Evolutionary conservation across 2,888 invertebrate species (phyloP), one percentile per base, ranked within the genome.

Genomic region (Lasioglossum lativentre): DNA sequence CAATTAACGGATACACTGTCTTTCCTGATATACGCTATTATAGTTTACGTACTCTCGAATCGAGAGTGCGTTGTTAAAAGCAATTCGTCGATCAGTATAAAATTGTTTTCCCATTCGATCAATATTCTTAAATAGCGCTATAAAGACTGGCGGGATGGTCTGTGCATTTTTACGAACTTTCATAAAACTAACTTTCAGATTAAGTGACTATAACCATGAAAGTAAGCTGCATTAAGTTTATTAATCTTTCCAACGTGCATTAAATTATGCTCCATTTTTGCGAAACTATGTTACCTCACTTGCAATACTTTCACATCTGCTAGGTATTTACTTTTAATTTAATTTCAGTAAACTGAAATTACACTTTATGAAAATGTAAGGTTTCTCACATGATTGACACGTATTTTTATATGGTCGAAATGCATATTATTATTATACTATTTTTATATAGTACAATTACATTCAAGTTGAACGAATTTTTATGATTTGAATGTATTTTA

Each of bases 1-100:
- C 80, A 80, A 80, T 80, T 80, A 66, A 76, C 45, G 45, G 75
- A 59, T 63, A 59, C 47, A 16, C 52, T 70, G 74, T n/a, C 38
- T 47, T 75, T 59, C 23, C 16, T 59, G 66, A 63, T 82, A 47
- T 63, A 47, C n/a, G 70, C 14, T 34, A 70, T 59, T 70, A 82
- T 72, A 45, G 82, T 59, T 80, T 59, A 47, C 45, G 2, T 38
- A 70, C 27, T 71, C 71, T 70, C 47, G n/a, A 40, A 30, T 40
- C 10, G 70, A 70, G n/a, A 34, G 30, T 34, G 19, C 66, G 66
- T 70, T 40, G n/a, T 40, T 40, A n/a, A 70, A 40, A 40, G 70
- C 40, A 23, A n/a, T 40, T 40, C 1, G 4, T 40, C 23, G 40
- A 14, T 70, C 5, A 70, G n/a, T 14, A 40, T 40, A 23, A 70